Evolutionary conservation across 2,113 vertebrate species (phyloP).

Genomic region (Rhinichthys klamathensis): DNA sequence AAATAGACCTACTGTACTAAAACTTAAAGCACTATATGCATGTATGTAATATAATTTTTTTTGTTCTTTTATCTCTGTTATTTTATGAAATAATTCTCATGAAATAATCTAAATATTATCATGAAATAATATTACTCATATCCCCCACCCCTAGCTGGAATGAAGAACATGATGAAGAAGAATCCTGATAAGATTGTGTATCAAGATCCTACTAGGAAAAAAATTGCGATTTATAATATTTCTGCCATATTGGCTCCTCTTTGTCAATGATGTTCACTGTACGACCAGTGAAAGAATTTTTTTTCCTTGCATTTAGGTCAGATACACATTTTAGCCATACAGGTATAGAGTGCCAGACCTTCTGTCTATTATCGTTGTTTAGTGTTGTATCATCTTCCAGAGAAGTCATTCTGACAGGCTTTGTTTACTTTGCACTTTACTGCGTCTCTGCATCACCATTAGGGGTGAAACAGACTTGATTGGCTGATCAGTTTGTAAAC

Average conservation of each 20-base stretch:
- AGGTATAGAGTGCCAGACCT: not conserved
- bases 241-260: not conserved
- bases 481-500: conserved; percentile 13
- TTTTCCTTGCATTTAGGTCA: not conserved
- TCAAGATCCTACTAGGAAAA: too few relatives aligned
- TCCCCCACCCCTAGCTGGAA: too few relatives aligned
- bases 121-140: too few relatives aligned
- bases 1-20: too few relatives aligned
- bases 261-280: not conserved
- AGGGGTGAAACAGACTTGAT: not conserved
- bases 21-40: too few relatives aligned
- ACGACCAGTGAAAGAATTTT: not conserved
- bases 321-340: not conserved
- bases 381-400: not conserved
- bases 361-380: not conserved
- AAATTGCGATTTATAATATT: too few relatives aligned
- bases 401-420: not conserved
- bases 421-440: conserved; percentile 13
- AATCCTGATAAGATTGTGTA: too few relatives aligned
- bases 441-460: not conserved
- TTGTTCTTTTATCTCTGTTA: too few relatives aligned
- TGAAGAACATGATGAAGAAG: too few relatives aligned
- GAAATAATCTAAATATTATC: too few relatives aligned
- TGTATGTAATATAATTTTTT: too few relatives aligned
- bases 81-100: too few relatives aligned